Base-by-base conservation (phyloP, 2,797 vertebrate genomes). In the Mionectes olivaceus region DNA sequence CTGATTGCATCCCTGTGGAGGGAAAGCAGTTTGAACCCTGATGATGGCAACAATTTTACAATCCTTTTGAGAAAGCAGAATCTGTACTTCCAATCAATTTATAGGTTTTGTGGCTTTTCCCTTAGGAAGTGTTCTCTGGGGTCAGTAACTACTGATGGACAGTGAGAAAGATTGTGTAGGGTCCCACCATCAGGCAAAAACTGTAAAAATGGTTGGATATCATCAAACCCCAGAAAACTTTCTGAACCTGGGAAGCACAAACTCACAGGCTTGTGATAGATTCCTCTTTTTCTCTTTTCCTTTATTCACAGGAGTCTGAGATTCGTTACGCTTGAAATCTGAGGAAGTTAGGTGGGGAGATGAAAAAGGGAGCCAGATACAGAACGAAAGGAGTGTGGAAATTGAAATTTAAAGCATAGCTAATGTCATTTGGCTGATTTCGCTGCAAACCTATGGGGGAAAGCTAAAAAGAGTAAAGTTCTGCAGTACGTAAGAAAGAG, bases 341-440 rank as follows among this genome's bases (percentile, higher is more conserved):
- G 69, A 83, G 82, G 82, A 93, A 93, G 79, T 88, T 91, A 81
- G 89, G 92, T 91, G 91, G 83, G 8, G 70, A 94, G 87, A 95
- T 93, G 94, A 95, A 94, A 94, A 97, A 93, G 92, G 55, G 67
- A 94, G 89, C 0, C 30, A 89, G 95, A 91, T 79, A 91, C 35
- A 91, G 94, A 86, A 88, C 4, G 87, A 89, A 92, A 92, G 87
- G 16, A 93, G 87, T 95, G 91, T 96, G 94, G 77, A 95, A 96
- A 97, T 90, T 73, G 91, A 56, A 94, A 94, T 96, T 96, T 95
- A 91, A 91, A 90, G 93, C 94, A 93, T 91, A 78, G 83, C 96
- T 97, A 96, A 97, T 96, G 79, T 95, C 55, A 94, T 97, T 96
- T 96, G 84, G 84, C 73, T 95, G 91, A 96, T 97, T 95, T 92